phyloP scores from a whole-genome alignment of 2,113 vertebrate genomes.

The Tupaia chinensis region DNA sequence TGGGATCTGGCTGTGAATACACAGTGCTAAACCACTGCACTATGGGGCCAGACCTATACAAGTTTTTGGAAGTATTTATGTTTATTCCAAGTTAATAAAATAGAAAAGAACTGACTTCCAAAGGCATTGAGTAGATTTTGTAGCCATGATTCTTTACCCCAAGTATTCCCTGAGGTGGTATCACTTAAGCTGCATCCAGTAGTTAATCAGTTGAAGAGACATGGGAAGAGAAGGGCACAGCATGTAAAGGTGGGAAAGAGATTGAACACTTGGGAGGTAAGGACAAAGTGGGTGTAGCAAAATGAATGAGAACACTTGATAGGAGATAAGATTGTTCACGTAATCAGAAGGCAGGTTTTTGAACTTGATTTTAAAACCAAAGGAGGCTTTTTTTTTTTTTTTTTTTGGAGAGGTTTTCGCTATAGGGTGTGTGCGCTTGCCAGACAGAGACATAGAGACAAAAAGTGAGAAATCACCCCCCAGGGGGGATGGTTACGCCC shows the following conservation, averaged over 20 bases:
- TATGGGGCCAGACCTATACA: neutral
- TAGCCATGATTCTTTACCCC: neutral
- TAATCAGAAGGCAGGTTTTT: neutral
- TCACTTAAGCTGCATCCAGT: neutral
- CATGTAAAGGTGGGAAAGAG: neutral
- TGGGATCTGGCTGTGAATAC: too few relatives aligned
- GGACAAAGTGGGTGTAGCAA: neutral
- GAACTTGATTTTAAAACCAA: neutral
- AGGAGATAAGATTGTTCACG: neutral
- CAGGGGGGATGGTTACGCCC: too few relatives aligned
- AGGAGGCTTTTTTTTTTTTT: constrained; percentile 49
- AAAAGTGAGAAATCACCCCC: too few relatives aligned
- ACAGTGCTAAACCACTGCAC: too few relatives aligned
- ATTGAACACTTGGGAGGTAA: neutral
- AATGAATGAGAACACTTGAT: neutral
- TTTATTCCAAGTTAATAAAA: constrained; percentile 1
- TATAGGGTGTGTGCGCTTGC: too few relatives aligned
- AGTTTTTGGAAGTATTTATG: neutral
- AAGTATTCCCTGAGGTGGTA: neutral
- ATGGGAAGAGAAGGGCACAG: neutral
- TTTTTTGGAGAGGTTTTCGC: too few relatives aligned
- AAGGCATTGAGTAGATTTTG: neutral
- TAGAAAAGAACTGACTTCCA: constrained; percentile 4
- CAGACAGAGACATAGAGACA: too few relatives aligned
- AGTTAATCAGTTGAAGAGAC: neutral